These are phyloP conservation scores for Hoplostethus mediterraneus DNA, from an alignment of 2,797 vertebrate genomes.

Conservation along the genomic window DNA sequence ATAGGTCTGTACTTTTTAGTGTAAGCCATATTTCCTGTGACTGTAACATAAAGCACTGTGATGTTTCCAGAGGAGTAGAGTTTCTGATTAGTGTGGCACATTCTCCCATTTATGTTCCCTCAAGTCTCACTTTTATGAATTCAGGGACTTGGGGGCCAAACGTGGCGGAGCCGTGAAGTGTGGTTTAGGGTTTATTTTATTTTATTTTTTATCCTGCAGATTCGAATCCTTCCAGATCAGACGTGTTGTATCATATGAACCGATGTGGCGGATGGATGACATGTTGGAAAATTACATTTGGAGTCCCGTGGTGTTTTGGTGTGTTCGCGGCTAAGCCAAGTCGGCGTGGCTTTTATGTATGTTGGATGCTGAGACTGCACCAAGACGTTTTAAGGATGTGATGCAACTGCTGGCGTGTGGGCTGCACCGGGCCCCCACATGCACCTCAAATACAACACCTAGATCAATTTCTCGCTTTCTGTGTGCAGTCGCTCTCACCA, in stretches of 20 bases:
- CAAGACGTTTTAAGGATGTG: neutral
- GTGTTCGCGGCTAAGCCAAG: neutral
- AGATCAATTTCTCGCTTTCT: slow-evolving; percentile 2
- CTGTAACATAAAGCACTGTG: slow-evolving; percentile 21
- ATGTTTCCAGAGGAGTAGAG: slow-evolving; percentile 44
- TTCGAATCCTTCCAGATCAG: slow-evolving; percentile 12
- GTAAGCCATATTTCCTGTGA: slow-evolving; percentile 31
- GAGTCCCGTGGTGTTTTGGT: neutral
- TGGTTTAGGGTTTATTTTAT: slow-evolving; percentile 6
- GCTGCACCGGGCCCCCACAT: neutral
- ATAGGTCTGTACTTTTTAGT: slow-evolving; percentile 38
- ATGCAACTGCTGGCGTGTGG: slow-evolving; percentile 4
- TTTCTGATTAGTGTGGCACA: slow-evolving; percentile 62
- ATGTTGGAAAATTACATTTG: neutral
- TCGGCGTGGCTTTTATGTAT: slow-evolving; percentile 13
- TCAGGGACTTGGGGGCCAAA: slow-evolving; percentile 61
- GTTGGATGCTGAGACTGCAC: neutral
- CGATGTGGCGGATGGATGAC: neutral
- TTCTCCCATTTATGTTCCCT: slow-evolving; percentile 61
- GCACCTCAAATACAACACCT: neutral
- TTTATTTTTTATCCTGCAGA: slow-evolving; percentile 25
- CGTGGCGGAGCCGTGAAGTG: slow-evolving; percentile 44
- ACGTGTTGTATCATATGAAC: neutral
- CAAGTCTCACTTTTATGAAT: slow-evolving; percentile 74
- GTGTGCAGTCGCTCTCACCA: neutral